phyloP scores from a whole-genome alignment of 2,797 vertebrate genomes.

The Artibeus lituratus region DNA sequence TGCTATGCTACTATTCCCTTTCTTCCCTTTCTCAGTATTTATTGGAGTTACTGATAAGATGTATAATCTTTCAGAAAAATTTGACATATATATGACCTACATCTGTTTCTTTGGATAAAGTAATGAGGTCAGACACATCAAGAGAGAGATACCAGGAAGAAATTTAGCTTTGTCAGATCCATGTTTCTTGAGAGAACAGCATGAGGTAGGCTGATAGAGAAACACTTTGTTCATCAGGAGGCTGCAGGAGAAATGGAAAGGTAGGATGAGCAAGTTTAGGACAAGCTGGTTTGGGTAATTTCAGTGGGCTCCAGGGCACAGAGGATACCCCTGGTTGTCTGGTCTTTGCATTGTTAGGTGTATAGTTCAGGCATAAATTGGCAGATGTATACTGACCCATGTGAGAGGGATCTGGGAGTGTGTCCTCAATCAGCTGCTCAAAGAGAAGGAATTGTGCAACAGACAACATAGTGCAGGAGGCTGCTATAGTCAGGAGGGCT shows the following conservation, averaged over 20 bases:
- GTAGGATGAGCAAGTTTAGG: neutral
- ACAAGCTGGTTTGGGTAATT: neutral
- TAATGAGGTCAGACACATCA: neutral
- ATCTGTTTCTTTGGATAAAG: neutral
- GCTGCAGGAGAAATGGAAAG: neutral
- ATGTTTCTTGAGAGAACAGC: neutral
- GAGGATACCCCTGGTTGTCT: neutral
- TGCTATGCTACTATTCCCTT: neutral
- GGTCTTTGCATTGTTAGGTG: neutral
- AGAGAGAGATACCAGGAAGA: neutral
- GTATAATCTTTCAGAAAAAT: neutral
- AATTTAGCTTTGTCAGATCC: neutral
- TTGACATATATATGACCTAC: neutral
- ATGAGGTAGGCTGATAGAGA: neutral
- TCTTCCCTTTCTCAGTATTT: neutral
- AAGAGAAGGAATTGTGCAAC: neutral
- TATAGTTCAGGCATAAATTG: too few relatives aligned
- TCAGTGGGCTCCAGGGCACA: neutral
- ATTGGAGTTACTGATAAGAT: neutral
- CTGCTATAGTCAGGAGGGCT: neutral
- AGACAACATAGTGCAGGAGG: neutral
- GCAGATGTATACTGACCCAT: neutral
- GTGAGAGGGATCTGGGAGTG: neutral
- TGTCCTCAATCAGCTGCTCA: neutral
- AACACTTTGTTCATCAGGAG: neutral